phyloP scores from a whole-genome alignment of 1,140 invertebrate species.

The Bombus ignitus region DNA sequence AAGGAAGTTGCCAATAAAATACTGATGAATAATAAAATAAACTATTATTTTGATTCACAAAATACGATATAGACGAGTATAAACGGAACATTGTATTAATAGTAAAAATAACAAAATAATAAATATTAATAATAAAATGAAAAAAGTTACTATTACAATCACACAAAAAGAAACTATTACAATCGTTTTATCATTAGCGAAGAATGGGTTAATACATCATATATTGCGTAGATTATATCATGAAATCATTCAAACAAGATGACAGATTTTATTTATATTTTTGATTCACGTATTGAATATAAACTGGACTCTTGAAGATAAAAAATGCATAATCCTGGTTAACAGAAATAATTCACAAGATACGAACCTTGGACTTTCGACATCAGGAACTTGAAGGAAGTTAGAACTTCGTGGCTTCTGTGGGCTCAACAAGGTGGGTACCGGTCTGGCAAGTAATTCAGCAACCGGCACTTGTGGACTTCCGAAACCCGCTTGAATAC shows the following conservation, averaged over 20 bases:
- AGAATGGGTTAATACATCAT: slow-evolving; percentile 9
- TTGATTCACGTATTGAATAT: not conserved
- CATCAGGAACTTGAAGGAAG: slow-evolving; percentile 93
- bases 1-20: not conserved
- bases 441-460: slow-evolving; percentile 92
- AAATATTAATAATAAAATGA: no score
- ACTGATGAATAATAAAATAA: not conserved
- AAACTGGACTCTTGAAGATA: slow-evolving; percentile 29
- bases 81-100: not conserved
- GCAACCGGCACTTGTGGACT: slow-evolving; percentile 95
- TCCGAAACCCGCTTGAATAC: slow-evolving; percentile 96
- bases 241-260: not conserved
- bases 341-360: slow-evolving; percentile 14
- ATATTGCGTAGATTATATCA: no score
- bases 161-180: no score
- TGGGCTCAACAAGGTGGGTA: slow-evolving; percentile 91
- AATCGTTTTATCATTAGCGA: not conserved
- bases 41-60: not conserved
- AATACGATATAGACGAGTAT: not conserved
- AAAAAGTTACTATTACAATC: no score
- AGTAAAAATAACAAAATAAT: not conserved
- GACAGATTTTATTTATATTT: not conserved
- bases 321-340: not conserved
- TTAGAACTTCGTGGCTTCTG: slow-evolving; percentile 95
- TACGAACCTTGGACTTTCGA: slow-evolving; percentile 86